Evolutionary conservation across 2,113 vertebrate species (phyloP).

Genomic region (Irena cyanogastra): DNA sequence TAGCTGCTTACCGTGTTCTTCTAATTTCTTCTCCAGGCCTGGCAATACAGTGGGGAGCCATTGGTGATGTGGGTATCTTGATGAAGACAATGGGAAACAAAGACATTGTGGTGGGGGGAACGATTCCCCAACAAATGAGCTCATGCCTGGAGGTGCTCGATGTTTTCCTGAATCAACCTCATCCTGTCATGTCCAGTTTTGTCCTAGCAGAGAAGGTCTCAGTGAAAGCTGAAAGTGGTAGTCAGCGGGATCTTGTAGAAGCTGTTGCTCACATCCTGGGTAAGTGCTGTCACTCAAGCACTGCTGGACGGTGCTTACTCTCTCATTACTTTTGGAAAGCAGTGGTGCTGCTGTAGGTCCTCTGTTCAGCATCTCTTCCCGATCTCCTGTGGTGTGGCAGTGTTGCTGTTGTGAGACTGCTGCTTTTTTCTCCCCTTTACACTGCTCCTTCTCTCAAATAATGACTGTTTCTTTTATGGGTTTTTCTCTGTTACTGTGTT

Average conservation of each 20-base stretch:
- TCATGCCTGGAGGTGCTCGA: conserved; percentile 93
- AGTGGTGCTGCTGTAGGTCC: neutral
- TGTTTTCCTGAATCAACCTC: conserved; percentile 82
- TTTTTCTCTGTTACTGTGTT: neutral
- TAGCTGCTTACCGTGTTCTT: neutral
- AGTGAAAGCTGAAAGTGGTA: conserved; percentile 42
- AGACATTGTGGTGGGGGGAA: conserved; percentile 83
- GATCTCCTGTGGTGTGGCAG: neutral
- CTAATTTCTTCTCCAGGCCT: conserved; percentile 67
- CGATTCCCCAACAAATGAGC: conserved; percentile 84
- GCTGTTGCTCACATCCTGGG: conserved; percentile 91
- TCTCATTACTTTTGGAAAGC: neutral
- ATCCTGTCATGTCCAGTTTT: conserved; percentile 90
- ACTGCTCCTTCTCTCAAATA: neutral
- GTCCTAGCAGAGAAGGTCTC: conserved; percentile 85
- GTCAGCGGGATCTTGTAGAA: conserved; percentile 79
- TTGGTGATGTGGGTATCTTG: conserved; percentile 91
- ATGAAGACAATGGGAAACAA: conserved; percentile 82
- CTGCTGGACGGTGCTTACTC: neutral
- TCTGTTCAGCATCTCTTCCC: neutral
- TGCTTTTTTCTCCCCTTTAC: neutral
- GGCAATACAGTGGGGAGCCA: conserved; percentile 92
- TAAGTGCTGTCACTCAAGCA: conserved; percentile 40
- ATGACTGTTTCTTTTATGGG: neutral
- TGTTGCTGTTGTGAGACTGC: neutral